Percentiles rank a stretch among this genome's conserved stretches.
phyloP scores from a whole-genome alignment of 2,113 vertebrate genomes.

The Oxyura jamaicensis region DNA sequence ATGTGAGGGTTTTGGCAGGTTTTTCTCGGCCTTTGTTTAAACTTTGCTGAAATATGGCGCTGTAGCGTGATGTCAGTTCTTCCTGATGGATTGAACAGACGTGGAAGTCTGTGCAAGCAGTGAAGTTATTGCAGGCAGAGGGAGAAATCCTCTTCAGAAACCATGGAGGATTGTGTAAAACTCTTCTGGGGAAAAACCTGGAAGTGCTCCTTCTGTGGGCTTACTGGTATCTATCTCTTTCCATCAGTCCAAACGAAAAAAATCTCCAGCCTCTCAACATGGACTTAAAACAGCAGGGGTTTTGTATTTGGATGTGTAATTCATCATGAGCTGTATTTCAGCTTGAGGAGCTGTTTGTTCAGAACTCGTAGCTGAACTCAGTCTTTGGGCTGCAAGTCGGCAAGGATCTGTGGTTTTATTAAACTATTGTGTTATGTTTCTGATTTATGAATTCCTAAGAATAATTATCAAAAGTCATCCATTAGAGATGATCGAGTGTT shows the following conservation, averaged over 20 bases:
- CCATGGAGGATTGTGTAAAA: not conserved
- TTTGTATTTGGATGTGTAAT: not conserved
- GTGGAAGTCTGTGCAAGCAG: not conserved
- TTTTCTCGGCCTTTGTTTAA: constrained; percentile 57
- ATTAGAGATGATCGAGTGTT: not conserved
- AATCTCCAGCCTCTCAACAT: not conserved
- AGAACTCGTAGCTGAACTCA: not conserved
- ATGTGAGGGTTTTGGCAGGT: constrained; percentile 58
- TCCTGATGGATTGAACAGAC: constrained; percentile 48
- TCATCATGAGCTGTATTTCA: not conserved
- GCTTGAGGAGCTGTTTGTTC: not conserved
- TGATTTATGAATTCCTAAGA: not conserved
- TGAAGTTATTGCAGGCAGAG: not conserved
- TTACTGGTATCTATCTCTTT: not conserved
- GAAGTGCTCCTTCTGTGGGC: not conserved
- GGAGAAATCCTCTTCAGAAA: not conserved
- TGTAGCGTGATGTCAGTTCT: not conserved
- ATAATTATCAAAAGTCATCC: not conserved
- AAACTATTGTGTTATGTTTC: not conserved
- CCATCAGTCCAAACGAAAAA: not conserved
- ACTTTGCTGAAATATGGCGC: constrained; percentile 22
- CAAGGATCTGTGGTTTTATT: not conserved
- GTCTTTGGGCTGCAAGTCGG: not conserved
- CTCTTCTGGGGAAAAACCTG: not conserved
- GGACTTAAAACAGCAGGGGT: not conserved